Evolutionary conservation across 2,113 vertebrate genomes (phyloP).

Genomic region (Trichechus manatus): DNA sequence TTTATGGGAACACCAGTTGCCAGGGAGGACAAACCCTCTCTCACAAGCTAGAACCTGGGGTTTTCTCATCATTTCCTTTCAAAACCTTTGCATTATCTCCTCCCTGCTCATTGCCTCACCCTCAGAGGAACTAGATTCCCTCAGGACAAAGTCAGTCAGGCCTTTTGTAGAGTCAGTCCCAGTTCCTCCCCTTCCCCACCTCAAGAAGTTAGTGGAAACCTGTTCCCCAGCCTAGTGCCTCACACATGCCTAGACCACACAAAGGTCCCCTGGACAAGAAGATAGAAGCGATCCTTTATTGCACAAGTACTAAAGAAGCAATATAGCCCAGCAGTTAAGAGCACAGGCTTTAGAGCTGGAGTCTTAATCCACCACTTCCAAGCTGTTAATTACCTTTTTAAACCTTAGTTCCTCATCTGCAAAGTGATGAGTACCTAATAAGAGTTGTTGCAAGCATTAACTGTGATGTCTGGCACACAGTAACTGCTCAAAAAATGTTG

Average conservation of each 20-base stretch:
- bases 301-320: neutral
- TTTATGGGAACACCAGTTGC: neutral
- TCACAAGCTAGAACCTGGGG: neutral
- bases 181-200: neutral
- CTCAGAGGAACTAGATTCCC: neutral
- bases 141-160: neutral
- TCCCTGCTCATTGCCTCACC: neutral
- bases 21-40: neutral
- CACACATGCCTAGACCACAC: neutral
- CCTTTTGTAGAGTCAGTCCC: neutral
- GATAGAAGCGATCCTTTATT: neutral
- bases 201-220: neutral
- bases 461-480: neutral
- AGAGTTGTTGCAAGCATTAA: neutral
- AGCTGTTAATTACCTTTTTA: neutral
- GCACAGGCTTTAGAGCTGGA: neutral
- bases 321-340: no score
- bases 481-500: neutral
- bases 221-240: neutral
- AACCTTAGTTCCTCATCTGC: neutral
- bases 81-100: neutral
- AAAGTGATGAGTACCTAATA: neutral
- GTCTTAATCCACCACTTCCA: neutral
- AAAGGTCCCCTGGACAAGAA: neutral
- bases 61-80: slow-evolving; percentile 5